A percentile compares a stretch with the other conserved stretches of the same genome.
Evolutionary conservation across 2,797 vertebrate species (phyloP).

Genomic region (Hemitrygon akajei): DNA sequence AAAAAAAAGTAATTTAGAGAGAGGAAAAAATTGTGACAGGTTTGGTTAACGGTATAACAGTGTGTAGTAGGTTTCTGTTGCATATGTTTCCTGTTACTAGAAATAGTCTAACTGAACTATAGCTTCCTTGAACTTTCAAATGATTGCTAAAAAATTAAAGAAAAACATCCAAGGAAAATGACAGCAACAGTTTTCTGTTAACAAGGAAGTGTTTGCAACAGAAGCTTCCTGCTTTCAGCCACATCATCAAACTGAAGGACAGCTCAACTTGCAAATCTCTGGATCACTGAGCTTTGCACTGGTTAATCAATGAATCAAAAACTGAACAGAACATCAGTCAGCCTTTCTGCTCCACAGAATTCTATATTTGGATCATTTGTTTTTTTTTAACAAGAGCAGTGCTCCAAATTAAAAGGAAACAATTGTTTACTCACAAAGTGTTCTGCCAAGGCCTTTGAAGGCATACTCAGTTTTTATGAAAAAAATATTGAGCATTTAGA

Average conservation of each 20-base stretch:
- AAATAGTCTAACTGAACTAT: constrained; percentile 24
- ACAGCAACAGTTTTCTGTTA: constrained; percentile 31
- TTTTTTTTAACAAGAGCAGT: constrained; percentile 1
- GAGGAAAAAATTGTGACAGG: neutral
- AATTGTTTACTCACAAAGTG: constrained; percentile 2
- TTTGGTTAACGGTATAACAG: neutral
- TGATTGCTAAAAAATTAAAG: neutral
- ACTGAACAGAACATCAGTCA: neutral
- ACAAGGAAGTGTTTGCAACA: constrained; percentile 27
- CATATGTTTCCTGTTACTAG: constrained; percentile 16
- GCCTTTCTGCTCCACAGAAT: neutral
- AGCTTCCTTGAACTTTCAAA: constrained; percentile 21
- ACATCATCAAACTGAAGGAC: constrained; percentile 26
- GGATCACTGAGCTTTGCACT: neutral
- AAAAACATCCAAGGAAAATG: neutral
- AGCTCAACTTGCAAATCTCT: constrained; percentile 17
- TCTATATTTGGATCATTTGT: neutral
- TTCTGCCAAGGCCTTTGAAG: neutral
- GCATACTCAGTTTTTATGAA: neutral
- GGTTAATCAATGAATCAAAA: constrained; percentile 18
- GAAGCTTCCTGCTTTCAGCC: constrained; percentile 33
- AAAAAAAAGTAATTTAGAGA: neutral
- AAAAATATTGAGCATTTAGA: neutral
- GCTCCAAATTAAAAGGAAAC: neutral
- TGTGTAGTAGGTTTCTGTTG: constrained; percentile 1